Evolutionary conservation across 2,888 invertebrate genomes (phyloP).

Genomic region (Tolmerus cingulatus): DNA sequence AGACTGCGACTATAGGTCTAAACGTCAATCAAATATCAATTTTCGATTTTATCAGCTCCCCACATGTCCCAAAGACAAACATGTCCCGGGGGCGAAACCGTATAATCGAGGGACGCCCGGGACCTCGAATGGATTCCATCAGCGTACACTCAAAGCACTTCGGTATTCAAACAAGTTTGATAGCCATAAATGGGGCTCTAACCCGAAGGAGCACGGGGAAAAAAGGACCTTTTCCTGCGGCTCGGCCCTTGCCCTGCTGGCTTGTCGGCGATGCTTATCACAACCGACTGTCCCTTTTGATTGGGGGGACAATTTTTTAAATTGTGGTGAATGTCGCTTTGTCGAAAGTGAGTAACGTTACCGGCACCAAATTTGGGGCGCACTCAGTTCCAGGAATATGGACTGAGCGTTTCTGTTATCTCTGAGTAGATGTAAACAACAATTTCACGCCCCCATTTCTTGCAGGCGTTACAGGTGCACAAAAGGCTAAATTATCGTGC

Average conservation of each 20-base stretch:
- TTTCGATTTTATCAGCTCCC: slow-evolving; percentile 39
- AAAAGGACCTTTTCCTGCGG: not conserved
- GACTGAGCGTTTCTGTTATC: not conserved
- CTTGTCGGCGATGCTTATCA: slow-evolving; percentile 1
- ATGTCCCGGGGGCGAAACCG: slow-evolving; percentile 5
- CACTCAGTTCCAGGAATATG: not conserved
- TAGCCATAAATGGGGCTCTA: not conserved
- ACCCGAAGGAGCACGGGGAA: not conserved
- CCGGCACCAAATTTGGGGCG: not conserved
- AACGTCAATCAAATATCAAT: slow-evolving; percentile 42
- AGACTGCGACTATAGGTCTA: not conserved
- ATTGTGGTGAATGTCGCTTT: slow-evolving; percentile 11
- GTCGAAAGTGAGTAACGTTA: not conserved
- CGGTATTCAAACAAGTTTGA: slow-evolving; percentile 31
- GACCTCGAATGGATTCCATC: not conserved
- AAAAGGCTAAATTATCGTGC: not conserved
- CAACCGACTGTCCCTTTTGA: slow-evolving; percentile 12
- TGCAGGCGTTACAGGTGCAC: not conserved
- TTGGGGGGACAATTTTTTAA: slow-evolving; percentile 13
- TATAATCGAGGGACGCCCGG: not conserved
- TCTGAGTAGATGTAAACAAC: not conserved
- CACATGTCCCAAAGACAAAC: slow-evolving; percentile 36
- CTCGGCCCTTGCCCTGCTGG: not conserved
- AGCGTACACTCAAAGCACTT: not conserved
- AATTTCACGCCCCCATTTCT: not conserved